phyloP scores from a whole-genome alignment of 2,888 invertebrate genomes.

The Carabus problematicus region DNA sequence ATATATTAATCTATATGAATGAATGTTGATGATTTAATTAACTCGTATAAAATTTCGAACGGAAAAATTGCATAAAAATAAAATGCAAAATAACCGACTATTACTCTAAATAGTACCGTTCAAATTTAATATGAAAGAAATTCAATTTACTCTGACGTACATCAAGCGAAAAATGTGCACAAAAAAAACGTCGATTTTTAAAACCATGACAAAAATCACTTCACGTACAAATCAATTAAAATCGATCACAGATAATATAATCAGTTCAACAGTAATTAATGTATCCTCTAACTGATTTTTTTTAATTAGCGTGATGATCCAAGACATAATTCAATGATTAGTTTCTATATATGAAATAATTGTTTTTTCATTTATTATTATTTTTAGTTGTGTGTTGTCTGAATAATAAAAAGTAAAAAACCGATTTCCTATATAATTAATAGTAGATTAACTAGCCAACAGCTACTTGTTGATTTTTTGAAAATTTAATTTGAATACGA shows the following conservation, averaged over 20 bases:
- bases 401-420: neutral
- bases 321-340: too few species aligned
- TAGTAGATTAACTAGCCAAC: slow-evolving; percentile 37
- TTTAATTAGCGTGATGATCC: neutral
- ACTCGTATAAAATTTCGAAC: too few species aligned
- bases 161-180: neutral
- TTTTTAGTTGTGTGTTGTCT: neutral
- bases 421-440: slow-evolving; percentile 42
- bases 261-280: slow-evolving; percentile 35
- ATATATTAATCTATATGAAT: too few species aligned
- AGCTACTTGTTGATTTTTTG: slow-evolving; percentile 42
- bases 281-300: slow-evolving; percentile 18
- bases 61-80: too few species aligned
- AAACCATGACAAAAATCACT: slow-evolving; percentile 17
- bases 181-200: neutral
- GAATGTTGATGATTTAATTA: too few species aligned
- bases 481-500: slow-evolving; percentile 39
- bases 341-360: too few species aligned
- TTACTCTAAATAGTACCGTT: neutral
- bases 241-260: slow-evolving; percentile 25
- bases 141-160: neutral
- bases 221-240: slow-evolving; percentile 24
- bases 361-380: neutral
- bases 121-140: neutral
- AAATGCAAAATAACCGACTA: too few species aligned